A percentile compares a stretch with the other conserved stretches of the same genome.
phyloP scores from a whole-genome alignment of 1,140 invertebrate species.

The Heliconius congener region DNA sequence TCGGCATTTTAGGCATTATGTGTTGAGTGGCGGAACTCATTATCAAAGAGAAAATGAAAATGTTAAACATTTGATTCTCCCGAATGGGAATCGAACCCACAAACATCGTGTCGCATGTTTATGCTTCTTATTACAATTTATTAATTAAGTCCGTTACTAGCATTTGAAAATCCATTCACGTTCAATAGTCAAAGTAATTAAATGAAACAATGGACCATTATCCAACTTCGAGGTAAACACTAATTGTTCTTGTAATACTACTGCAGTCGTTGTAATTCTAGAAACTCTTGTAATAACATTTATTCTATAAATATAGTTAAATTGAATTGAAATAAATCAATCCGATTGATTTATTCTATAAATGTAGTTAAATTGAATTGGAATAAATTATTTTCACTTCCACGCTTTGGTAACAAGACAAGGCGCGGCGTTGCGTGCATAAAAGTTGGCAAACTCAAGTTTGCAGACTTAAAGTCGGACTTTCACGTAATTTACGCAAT shows the following conservation, averaged over 20 bases:
- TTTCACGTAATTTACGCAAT: no score
- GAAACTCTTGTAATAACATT: background rate
- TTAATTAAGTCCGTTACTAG: background rate
- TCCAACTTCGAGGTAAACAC: background rate
- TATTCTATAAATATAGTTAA: background rate
- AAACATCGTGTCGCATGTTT: no score
- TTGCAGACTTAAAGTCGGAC: no score
- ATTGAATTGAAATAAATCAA: background rate
- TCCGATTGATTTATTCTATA: background rate
- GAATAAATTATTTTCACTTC: no score
- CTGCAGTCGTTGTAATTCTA: background rate
- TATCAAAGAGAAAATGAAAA: no score
- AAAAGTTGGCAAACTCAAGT: no score
- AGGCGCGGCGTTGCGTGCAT: no score
- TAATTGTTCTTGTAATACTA: constrained; percentile 10
- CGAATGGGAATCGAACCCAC: no score
- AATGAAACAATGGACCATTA: constrained; percentile 1
- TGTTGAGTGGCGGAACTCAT: no score
- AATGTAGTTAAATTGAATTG: background rate
- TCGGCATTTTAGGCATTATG: no score
- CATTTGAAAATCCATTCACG: background rate
- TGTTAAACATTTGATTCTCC: no score
- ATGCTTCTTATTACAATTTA: background rate
- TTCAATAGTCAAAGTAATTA: constrained; percentile 4
- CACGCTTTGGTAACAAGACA: no score